A percentile compares a stretch with the other conserved stretches of the same genome.
phyloP scores from a whole-genome alignment of 2,113 vertebrate genomes.

The Gasterosteus nipponicus region DNA sequence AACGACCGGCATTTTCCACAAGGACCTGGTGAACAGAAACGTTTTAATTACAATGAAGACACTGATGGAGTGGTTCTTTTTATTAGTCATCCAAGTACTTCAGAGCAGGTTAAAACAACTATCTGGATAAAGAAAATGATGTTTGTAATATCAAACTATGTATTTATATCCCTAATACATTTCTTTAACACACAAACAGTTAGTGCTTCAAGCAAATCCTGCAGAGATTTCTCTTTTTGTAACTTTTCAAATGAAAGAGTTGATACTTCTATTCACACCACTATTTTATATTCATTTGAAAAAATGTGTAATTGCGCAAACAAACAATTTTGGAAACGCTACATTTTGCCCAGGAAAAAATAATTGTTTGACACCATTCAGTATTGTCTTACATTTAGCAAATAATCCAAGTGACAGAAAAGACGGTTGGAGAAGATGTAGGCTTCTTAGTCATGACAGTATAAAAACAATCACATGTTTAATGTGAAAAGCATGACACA shows the following conservation, averaged over 20 bases:
- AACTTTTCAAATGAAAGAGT: not conserved
- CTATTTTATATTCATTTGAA: not conserved
- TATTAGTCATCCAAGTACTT: not conserved
- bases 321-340: not conserved
- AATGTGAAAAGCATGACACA: not conserved
- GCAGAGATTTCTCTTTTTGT: not conserved
- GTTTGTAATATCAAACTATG: not conserved
- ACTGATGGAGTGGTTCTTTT: not conserved
- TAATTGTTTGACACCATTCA: not conserved
- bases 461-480: not conserved
- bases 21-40: constrained; percentile 84
- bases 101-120: not conserved
- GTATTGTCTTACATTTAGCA: not conserved
- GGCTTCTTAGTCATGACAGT: not conserved
- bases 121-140: not conserved
- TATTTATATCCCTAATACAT: not conserved
- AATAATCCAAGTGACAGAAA: not conserved
- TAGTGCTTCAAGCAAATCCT: not conserved
- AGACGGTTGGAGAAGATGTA: not conserved
- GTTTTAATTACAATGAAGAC: constrained; percentile 13
- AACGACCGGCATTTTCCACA: constrained; percentile 94
- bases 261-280: not conserved
- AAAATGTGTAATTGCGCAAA: not conserved
- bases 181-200: not conserved
- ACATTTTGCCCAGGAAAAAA: not conserved